A percentile compares a stretch with the other conserved stretches of the same genome.
Evolutionary conservation across 1,140 invertebrate genomes (phyloP).

Genomic region (Sarcophaga peregrina): DNA sequence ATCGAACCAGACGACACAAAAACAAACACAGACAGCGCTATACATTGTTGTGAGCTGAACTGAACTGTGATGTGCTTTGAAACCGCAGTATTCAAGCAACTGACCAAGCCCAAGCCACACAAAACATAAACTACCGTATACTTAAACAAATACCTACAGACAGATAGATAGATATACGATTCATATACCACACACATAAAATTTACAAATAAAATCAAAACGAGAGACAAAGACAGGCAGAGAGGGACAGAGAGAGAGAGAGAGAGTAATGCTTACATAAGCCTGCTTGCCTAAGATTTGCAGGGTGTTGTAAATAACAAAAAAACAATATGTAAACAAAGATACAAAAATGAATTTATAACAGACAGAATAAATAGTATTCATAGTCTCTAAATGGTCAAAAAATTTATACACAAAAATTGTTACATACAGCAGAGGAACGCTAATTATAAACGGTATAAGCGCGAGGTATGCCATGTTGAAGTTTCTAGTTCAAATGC

Average conservation of each 20-base stretch:
- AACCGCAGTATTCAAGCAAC: not conserved
- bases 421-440: too few relatives aligned
- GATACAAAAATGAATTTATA: constrained; percentile 20
- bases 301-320: not conserved
- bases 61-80: not conserved
- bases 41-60: too few relatives aligned
- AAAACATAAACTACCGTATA: constrained; percentile 3
- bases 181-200: not conserved
- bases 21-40: not conserved
- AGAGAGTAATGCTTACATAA: too few relatives aligned
- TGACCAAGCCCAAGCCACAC: not conserved
- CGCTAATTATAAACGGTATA: too few relatives aligned
- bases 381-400: constrained; percentile 4
- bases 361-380: not conserved
- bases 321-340: not conserved
- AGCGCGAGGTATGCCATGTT: too few relatives aligned
- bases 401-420: not conserved
- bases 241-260: too few relatives aligned
- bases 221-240: too few relatives aligned
- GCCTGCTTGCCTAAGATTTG: not conserved
- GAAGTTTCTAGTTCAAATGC: too few relatives aligned
- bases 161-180: not conserved
- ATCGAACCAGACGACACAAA: not conserved
- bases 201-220: too few relatives aligned
- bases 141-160: not conserved